phyloP scores from a whole-genome alignment of 1,140 invertebrate genomes.

The Aphelinus atriplicis region DNA sequence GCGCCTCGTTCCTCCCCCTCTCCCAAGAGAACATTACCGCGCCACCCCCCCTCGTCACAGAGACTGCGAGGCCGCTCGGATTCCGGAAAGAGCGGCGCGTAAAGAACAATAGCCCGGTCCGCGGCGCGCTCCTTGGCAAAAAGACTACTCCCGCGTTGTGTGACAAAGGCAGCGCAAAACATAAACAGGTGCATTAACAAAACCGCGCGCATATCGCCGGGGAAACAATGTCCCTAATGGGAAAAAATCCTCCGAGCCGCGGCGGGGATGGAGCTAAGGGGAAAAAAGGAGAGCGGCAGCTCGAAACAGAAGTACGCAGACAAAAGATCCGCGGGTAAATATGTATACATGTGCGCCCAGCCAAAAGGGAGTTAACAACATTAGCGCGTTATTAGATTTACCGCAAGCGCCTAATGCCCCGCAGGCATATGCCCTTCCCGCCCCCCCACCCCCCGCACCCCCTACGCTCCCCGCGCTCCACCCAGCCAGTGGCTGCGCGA shows the following conservation, averaged over 20 bases:
- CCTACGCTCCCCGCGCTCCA: no score
- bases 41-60: no score
- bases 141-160: no score
- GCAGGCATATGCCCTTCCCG: slow-evolving; percentile 33
- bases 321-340: not conserved
- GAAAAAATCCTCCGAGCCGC: not conserved
- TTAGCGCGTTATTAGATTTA: slow-evolving; percentile 68
- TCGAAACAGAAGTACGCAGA: not conserved
- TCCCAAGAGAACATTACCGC: no score
- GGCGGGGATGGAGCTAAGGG: not conserved
- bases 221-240: not conserved
- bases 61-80: no score
- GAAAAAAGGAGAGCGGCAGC: not conserved
- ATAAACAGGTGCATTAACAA: not conserved
- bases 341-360: no score
- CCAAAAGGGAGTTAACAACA: slow-evolving; percentile 58
- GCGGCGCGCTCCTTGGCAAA: no score
- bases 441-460: slow-evolving; percentile 10
- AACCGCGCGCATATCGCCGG: not conserved
- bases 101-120: not conserved
- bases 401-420: slow-evolving; percentile 62
- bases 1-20: no score
- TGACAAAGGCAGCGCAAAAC: not conserved
- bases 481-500: no score
- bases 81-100: no score